These are phyloP conservation scores for Caenorhabditis inopinata DNA, from an alignment of 1,140 invertebrate genomes.

Conservation along the genomic window DNA sequence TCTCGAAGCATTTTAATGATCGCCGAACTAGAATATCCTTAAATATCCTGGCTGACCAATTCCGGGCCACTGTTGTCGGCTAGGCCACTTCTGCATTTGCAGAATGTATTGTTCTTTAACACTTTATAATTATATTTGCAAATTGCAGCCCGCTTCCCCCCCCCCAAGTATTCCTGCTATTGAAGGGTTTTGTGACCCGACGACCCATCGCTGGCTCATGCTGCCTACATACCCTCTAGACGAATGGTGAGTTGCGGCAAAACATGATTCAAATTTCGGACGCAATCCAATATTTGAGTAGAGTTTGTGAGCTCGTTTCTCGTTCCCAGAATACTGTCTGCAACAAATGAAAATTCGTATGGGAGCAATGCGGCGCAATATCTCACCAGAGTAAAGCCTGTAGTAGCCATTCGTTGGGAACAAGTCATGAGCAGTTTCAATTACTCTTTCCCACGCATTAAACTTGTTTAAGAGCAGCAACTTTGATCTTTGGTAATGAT, in stretches of 20 bases:
- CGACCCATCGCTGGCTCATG: too few species aligned
- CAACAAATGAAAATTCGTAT: neutral
- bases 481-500: neutral
- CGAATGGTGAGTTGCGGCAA: neutral
- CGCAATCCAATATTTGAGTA: neutral
- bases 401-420: neutral
- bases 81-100: too few species aligned
- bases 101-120: too few species aligned
- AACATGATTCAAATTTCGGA: neutral
- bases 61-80: too few species aligned
- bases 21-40: too few species aligned
- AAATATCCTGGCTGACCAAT: too few species aligned
- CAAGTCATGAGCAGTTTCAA: conserved; percentile 1
- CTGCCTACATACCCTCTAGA: neutral
- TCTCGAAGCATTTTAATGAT: too few species aligned
- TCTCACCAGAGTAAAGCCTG: neutral
- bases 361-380: too few species aligned
- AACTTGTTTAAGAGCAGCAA: neutral
- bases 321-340: neutral
- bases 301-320: neutral
- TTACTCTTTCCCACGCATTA: neutral
- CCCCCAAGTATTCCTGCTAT: too few species aligned
- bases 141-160: too few species aligned
- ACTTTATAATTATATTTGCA: too few species aligned
- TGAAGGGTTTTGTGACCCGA: too few species aligned